These are phyloP conservation scores for Dromaius novaehollandiae DNA, from an alignment of 2,113 vertebrate genomes.

Conservation along the genomic window DNA sequence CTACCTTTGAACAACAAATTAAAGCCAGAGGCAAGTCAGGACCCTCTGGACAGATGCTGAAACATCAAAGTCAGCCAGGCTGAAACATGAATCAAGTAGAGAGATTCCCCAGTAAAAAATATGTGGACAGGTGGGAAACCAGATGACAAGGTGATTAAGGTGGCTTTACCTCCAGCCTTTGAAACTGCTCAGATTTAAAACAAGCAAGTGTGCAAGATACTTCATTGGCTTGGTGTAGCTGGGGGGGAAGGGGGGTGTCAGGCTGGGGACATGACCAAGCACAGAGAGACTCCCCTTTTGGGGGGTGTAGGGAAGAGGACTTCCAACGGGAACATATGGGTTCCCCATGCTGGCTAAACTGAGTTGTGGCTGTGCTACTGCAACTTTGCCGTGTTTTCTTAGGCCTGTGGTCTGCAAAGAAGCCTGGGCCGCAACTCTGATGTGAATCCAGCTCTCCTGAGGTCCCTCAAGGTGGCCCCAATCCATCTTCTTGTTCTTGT, in stretches of 20 bases:
- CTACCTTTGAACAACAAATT: background rate
- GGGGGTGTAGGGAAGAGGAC: background rate
- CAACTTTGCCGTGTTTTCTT: fast-evolving
- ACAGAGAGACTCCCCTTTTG: background rate
- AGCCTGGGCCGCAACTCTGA: fast-evolving
- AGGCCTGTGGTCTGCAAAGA: background rate
- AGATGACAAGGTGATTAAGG: background rate
- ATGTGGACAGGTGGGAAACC: background rate
- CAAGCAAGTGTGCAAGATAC: background rate
- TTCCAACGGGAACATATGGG: background rate
- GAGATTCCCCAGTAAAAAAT: background rate
- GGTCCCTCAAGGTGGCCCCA: background rate
- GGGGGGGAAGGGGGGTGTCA: too few relatives aligned
- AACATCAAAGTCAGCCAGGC: background rate
- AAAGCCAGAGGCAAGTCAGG: background rate
- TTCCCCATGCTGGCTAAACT: background rate
- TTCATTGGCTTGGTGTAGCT: background rate
- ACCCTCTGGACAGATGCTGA: background rate
- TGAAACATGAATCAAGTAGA: background rate
- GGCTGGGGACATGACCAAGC: background rate
- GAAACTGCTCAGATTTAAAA: background rate
- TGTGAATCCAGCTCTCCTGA: background rate
- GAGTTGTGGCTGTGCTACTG: background rate
- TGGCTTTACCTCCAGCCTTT: background rate
- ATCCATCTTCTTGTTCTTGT: background rate